A percentile compares a stretch with the other conserved stretches of the same genome.
These are phyloP conservation scores for Heterodera schachtii DNA, from an alignment of 1,140 invertebrate species.

Conservation along the genomic window DNA sequence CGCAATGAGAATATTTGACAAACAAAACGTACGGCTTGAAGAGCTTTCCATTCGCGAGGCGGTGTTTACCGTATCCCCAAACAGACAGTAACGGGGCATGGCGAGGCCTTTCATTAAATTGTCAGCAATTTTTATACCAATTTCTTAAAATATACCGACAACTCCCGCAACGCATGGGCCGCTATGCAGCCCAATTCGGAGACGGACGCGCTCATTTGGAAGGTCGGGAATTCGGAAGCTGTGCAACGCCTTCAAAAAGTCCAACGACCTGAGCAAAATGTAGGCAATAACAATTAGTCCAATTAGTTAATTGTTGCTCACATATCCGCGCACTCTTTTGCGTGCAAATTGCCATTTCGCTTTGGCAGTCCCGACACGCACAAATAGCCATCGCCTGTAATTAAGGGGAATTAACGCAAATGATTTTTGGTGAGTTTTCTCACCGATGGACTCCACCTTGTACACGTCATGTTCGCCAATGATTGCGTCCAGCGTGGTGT, in stretches of 20 bases:
- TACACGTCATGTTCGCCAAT: slow-evolving; percentile 79
- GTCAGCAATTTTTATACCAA: not conserved
- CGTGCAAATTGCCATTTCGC: slow-evolving; percentile 72
- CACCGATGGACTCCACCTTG: slow-evolving; percentile 72
- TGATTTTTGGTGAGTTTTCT: slow-evolving; percentile 68
- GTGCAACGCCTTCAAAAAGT: slow-evolving; percentile 67
- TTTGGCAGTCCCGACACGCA: slow-evolving; percentile 73
- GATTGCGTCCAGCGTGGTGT: slow-evolving; percentile 78
- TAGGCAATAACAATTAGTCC: too few species aligned
- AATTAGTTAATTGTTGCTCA: slow-evolving; percentile 68
- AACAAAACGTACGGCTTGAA: slow-evolving; percentile 43
- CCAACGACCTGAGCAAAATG: too few species aligned
- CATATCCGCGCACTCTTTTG: slow-evolving; percentile 70
- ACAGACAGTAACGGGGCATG: slow-evolving; percentile 81
- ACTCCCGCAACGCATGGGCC: slow-evolving; percentile 50
- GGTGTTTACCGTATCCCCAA: slow-evolving; percentile 81
- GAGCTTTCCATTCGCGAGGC: slow-evolving; percentile 82
- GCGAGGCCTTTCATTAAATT: slow-evolving; percentile 71
- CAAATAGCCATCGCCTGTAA: slow-evolving; percentile 74
- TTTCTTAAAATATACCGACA: slow-evolving; percentile 35
- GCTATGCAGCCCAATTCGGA: slow-evolving; percentile 72
- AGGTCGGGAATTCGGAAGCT: slow-evolving; percentile 82
- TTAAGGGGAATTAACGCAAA: slow-evolving; percentile 44
- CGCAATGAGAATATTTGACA: slow-evolving; percentile 65
- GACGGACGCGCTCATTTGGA: slow-evolving; percentile 79